Base-by-base conservation (phyloP, 2,113 vertebrate genomes). In the Dolichotis patagonum region DNA sequence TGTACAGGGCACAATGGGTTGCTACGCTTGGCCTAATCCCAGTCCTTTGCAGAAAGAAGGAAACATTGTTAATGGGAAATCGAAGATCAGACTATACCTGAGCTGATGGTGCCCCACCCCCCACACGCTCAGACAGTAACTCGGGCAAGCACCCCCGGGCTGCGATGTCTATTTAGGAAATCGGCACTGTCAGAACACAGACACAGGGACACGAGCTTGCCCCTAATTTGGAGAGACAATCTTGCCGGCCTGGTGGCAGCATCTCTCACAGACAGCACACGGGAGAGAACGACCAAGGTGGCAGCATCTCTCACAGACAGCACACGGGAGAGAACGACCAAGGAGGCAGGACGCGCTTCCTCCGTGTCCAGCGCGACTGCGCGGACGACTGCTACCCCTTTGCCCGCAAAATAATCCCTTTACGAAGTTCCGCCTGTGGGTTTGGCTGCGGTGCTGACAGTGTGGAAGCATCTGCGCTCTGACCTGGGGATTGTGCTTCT, bases 21-120 rank as follows among this genome's bases (percentile, higher is more conserved):
- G 30, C 1, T n/a, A 32, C 30, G 8, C 26, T 49, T 26, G 46
- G 9, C 54, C 41, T 4, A 4, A 30, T 63, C 38, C 38, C 17
- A 75, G 11, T 38, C 26, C 60, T 43, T 41, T 77, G 28, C 8
- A 28, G 16, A 75, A 88, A 91, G 75, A 96, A 73, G 80, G n/a
- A 73, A 41, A 83, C 28, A 32, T 1, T 5, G 2, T 62, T 78
- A 26, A 90, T 60, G 49, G 13, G 24, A 93, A 89, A 80, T 73
- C 28, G 0, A 38, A n/a, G 26, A 28, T 43, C 58, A 24, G 77
- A 49, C 35, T 90, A 10, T 54, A 56, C 3, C 5, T 43, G 46
- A 9, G 12, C 22, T 38, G 41, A 30, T 2, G n/a, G 32, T 3
- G 30, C 26, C 14, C 17, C 78, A 11, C 38, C 32, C 2, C 30